Evolutionary conservation across 2,888 invertebrate species (phyloP).

Genomic region (Cryptocheilus praepositus): DNA sequence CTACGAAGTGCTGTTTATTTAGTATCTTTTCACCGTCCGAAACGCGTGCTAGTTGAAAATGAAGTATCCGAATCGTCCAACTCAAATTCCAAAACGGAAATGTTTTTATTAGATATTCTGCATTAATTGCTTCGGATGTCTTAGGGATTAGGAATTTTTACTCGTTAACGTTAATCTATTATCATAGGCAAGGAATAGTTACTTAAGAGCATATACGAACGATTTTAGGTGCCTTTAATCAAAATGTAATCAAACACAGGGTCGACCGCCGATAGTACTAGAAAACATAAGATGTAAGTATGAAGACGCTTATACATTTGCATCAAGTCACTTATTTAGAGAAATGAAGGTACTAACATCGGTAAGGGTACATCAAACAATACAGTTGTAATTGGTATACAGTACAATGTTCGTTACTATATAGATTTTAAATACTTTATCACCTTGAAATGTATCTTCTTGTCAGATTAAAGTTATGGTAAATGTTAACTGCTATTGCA

Average conservation of each 20-base stretch:
- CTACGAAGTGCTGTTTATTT: constrained; percentile 28
- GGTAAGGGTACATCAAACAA: constrained; percentile 29
- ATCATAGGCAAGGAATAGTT: not conserved
- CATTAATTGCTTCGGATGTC: not conserved
- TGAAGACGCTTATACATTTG: constrained; percentile 52
- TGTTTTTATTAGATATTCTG: not conserved
- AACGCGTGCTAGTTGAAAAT: constrained; percentile 6
- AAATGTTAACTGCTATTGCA: constrained; percentile 23
- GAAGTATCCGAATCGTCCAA: not conserved
- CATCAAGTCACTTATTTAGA: constrained; percentile 32
- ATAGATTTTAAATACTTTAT: constrained; percentile 29
- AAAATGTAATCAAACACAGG: constrained; percentile 39
- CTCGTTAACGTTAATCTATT: not conserved
- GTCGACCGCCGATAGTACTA: constrained; percentile 33
- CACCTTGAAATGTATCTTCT: constrained; percentile 36
- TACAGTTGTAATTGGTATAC: constrained; percentile 34
- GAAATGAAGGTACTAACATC: constrained; percentile 17
- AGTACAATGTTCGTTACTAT: constrained; percentile 30
- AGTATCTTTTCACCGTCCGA: constrained; percentile 31
- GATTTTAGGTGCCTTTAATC: constrained; percentile 50
- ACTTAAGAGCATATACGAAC: not conserved
- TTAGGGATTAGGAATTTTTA: constrained; percentile 5
- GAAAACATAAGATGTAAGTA: constrained; percentile 49
- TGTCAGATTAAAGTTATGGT: constrained; percentile 37
- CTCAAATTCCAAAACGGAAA: not conserved